Conservation (phyloP, 1,140 invertebrate species). For the Cataglyphis hispanica region DNA sequence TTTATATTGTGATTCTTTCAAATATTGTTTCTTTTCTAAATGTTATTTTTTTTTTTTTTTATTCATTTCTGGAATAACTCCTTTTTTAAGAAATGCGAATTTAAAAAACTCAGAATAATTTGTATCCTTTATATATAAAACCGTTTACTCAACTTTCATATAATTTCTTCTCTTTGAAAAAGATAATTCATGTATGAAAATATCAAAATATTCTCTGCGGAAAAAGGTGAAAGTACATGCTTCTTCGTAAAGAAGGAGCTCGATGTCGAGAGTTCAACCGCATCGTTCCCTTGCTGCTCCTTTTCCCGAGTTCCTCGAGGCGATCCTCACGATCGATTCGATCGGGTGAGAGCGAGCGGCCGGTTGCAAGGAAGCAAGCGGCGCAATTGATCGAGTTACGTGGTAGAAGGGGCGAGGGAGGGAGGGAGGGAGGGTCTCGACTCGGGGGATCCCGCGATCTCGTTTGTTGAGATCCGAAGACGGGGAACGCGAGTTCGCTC, state of each 20-base stretch:
- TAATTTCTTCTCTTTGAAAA: background rate
- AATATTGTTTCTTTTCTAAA: too few species aligned
- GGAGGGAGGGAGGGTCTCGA: background rate
- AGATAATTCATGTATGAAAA: constrained; percentile 39
- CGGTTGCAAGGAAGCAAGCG: constrained; percentile 39
- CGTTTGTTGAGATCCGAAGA: constrained; percentile 51
- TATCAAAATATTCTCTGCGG: constrained; percentile 37
- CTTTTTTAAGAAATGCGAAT: too few species aligned
- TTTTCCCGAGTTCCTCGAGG: constrained; percentile 14
- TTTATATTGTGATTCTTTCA: too few species aligned
- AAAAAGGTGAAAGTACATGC: constrained; percentile 19
- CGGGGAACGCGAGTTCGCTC: constrained; percentile 51
- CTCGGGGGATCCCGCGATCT: constrained; percentile 53
- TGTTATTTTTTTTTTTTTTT: too few species aligned
- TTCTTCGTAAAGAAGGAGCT: background rate
- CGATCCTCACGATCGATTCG: constrained; percentile 13
- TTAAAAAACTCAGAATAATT: background rate
- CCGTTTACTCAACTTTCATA: background rate
- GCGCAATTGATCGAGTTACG: constrained; percentile 57
- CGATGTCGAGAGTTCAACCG: constrained; percentile 50
- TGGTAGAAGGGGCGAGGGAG: too few species aligned
- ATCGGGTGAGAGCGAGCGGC: constrained; percentile 18
- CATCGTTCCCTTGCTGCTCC: constrained; percentile 25
- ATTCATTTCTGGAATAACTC: background rate
- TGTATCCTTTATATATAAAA: background rate